Evolutionary conservation across 2,888 invertebrate species (phyloP).

Genomic region (Dysmachus trigonus): DNA sequence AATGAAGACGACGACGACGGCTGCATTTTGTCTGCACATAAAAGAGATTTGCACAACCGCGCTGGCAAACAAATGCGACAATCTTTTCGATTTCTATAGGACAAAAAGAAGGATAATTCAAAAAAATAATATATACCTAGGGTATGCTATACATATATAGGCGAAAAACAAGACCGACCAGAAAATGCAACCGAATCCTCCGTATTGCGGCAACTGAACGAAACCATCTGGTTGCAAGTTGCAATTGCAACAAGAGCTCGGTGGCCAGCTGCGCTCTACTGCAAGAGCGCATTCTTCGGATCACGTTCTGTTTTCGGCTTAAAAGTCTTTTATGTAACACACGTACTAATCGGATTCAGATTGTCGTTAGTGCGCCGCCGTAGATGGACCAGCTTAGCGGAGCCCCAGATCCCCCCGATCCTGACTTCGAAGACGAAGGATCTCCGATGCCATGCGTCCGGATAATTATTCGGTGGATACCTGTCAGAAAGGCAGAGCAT

Average conservation of each 20-base stretch:
- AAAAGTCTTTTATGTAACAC: slow-evolving; percentile 29
- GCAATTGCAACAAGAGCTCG: background rate
- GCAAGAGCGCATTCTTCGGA: background rate
- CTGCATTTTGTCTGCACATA: slow-evolving; percentile 9
- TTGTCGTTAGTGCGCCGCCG: background rate
- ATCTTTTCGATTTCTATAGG: slow-evolving; percentile 14
- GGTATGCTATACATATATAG: no score
- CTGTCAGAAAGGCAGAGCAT: slow-evolving; percentile 1
- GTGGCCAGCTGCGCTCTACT: slow-evolving; percentile 1
- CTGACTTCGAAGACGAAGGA: background rate
- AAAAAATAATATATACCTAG: no score
- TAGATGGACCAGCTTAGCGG: no score
- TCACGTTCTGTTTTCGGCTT: slow-evolving; percentile 30
- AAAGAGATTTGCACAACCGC: background rate
- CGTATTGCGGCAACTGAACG: background rate
- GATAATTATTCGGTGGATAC: slow-evolving; percentile 22
- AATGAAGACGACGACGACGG: background rate
- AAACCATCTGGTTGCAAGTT: background rate
- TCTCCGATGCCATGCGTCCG: background rate
- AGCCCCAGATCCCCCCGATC: background rate
- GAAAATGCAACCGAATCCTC: background rate
- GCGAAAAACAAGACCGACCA: slow-evolving; percentile 7
- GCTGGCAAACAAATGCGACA: background rate
- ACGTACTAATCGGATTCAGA: slow-evolving; percentile 28
- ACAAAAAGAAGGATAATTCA: no score